A percentile compares a stretch with the other conserved stretches of the same genome.
Conservation (phyloP, 2,888 invertebrate genomes). For the Coelopa pilipes region DNA sequence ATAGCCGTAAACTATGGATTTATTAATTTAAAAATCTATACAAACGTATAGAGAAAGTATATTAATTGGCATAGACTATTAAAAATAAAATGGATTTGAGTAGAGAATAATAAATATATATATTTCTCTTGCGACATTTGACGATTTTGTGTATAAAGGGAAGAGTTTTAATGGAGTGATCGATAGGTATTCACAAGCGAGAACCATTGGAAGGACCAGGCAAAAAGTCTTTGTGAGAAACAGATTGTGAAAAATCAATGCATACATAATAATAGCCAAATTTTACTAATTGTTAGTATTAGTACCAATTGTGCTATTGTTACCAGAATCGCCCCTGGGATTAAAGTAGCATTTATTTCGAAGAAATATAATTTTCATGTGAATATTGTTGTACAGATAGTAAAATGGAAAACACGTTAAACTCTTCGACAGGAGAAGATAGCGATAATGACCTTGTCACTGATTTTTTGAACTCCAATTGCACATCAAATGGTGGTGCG, state of each 20-base stretch:
- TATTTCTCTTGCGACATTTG: background rate
- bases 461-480: conserved; percentile 65
- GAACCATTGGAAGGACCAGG: too few species aligned
- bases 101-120: background rate
- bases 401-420: conserved; percentile 38
- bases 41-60: background rate
- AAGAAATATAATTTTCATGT: conserved; percentile 1
- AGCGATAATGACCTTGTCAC: conserved; percentile 67
- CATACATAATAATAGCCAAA: too few species aligned
- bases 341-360: background rate
- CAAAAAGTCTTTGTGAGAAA: too few species aligned
- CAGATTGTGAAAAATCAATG: too few species aligned
- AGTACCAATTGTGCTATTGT: too few species aligned
- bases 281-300: too few species aligned
- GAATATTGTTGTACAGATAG: background rate
- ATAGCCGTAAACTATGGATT: too few species aligned
- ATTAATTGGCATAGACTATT: background rate
- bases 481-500: conserved; percentile 41
- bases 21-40: background rate
- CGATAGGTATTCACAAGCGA: background rate
- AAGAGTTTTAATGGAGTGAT: background rate
- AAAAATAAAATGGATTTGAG: background rate
- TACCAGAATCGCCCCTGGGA: background rate
- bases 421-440: conserved; percentile 55
- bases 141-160: conserved; percentile 5